These are phyloP conservation scores for Nasua narica DNA, from an alignment of 2,797 vertebrate species.

Conservation along the genomic window DNA sequence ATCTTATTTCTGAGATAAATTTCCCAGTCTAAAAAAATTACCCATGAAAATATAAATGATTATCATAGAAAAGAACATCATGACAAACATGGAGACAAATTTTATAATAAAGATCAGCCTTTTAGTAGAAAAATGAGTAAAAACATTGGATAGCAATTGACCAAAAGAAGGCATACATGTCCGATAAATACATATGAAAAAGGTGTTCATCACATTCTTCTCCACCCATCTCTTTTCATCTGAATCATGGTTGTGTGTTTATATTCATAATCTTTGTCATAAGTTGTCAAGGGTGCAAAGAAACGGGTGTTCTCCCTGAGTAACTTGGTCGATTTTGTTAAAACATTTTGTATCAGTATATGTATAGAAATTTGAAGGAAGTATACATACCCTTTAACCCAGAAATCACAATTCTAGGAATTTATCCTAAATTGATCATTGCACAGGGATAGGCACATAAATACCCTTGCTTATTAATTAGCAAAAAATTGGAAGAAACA, in stretches of 20 bases:
- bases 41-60: neutral
- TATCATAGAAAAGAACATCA: constrained; percentile 28
- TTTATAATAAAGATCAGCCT: neutral
- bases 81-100: neutral
- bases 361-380: neutral
- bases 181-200: neutral
- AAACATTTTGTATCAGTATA: neutral
- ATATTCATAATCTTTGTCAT: neutral
- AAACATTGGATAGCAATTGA: neutral
- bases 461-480: neutral
- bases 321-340: neutral
- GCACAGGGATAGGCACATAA: neutral
- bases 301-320: neutral
- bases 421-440: neutral
- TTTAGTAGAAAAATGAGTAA: neutral
- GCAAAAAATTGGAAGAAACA: neutral
- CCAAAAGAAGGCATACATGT: neutral
- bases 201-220: neutral
- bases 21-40: neutral
- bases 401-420: constrained; percentile 9
- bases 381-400: neutral
- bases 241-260: neutral
- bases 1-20: neutral
- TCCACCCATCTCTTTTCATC: neutral
- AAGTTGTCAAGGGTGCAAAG: neutral